Base-by-base conservation (phyloP, 2,888 invertebrate species). In the Merodon equestris region DNA sequence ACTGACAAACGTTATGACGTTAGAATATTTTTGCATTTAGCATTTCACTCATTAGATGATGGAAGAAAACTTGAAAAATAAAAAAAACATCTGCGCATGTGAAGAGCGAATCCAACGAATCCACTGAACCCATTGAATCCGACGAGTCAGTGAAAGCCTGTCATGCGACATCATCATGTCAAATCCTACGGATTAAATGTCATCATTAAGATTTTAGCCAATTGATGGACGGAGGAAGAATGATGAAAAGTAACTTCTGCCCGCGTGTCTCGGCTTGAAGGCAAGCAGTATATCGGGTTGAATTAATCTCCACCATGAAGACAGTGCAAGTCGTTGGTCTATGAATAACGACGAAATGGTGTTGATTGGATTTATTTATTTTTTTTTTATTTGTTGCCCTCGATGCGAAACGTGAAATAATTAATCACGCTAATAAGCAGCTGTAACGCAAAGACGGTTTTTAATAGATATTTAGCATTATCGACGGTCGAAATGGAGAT, bases 181-280 rank as follows among this genome's bases (percentile, higher is more conserved):
- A 79, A 74, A 70, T 74, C 68, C 74, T 79, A 74, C 64, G 79
- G 74, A 79, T 79, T 74, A 70, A 63, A 70, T 79, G 79, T 79
- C 79, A 79, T 77, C 73, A 77, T 73, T 77, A 68, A 50, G 58
- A 77, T 64, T 56, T 63, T 77, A 15, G 48, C 60, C 71, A 72
- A 77, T 77, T 72, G 67, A 73, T 61, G 47, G 54, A 67, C 34
- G 18, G 27, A 9, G 27, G 36, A 40, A 18, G 56, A 47, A 70
- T 34, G 60, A 44, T 38, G 54, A 42, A 12, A 48, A 19, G 17
- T 19, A 40, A 56, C 42, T 14, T 51, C 19, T 19, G n/a, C 48
- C 13, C 17, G 18, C 9, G 38, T 18, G 17, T 48, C 17, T 1
- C 40, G 13, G 45, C 19, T n/a, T 27, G 27, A 27, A 27, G 2